Evolutionary conservation across 2,797 vertebrate species (phyloP).

Genomic region (Halcyon chelicuti): DNA sequence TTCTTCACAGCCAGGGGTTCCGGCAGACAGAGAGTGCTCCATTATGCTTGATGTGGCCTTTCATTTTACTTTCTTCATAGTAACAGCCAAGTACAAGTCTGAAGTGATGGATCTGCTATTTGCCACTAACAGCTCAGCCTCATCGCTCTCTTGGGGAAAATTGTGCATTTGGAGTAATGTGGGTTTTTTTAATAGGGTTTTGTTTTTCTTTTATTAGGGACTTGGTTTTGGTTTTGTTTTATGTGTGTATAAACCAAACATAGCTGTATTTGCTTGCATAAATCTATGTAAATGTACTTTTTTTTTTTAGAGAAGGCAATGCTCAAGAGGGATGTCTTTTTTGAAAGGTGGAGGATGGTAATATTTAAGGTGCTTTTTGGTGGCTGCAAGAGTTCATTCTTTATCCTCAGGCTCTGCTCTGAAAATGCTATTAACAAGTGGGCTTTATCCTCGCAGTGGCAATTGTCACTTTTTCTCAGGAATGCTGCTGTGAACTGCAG

Average conservation of each 20-base stretch:
- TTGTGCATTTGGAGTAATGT: background rate
- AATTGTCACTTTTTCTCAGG: background rate
- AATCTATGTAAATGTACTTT: background rate
- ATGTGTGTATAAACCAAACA: background rate
- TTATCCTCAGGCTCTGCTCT: background rate
- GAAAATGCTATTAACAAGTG: background rate
- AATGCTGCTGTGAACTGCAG: background rate
- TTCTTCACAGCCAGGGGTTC: accelerated
- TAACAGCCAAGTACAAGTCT: background rate
- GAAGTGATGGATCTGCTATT: background rate
- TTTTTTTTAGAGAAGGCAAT: background rate
- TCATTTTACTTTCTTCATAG: background rate
- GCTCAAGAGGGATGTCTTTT: background rate
- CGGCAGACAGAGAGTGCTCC: background rate
- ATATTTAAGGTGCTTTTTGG: background rate
- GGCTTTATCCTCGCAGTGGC: background rate
- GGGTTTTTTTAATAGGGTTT: background rate
- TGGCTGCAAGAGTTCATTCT: background rate
- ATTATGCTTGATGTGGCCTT: background rate
- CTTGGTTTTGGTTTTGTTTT: background rate
- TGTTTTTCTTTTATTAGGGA: background rate
- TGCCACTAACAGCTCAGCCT: background rate
- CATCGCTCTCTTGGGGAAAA: conserved; percentile 5
- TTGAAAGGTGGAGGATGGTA: background rate
- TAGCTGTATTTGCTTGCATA: background rate